Evolutionary conservation across 2,888 invertebrate genomes (phyloP), one percentile per base, ranked within the genome.

Genomic region (Caradrina clavipalpis): DNA sequence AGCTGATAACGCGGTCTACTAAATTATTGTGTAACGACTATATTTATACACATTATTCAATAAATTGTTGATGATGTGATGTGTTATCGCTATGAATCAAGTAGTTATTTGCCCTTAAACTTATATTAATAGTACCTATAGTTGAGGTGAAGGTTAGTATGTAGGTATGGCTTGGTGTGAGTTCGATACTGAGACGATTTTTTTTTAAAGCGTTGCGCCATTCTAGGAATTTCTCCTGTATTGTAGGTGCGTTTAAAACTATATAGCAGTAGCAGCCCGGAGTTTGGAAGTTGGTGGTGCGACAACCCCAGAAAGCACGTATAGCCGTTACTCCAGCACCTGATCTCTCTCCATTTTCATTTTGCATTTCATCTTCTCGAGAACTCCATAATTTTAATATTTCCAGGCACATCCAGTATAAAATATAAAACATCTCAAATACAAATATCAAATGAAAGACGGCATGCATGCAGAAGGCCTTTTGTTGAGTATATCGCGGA

Each of bases 401-500:
- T 53, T 7, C 22, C 51, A 65, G 75, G 11, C 82, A 67, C 73
- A 76, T 83, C 82, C 57, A 83, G 83, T 64, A 56, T 68, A 62
- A 62, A 81, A 72, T 76, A 51, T 58, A 65, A 45, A 35, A 56
- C 49, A 69, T 74, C 70, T 66, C 45, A 74, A 78, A 82, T 63
- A 76, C 66, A 80, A 83, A 82, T 84, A 82, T 76, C 73, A 78
- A 78, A 78, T 78, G 80, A 77, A 76, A 76, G 77, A 67, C 56
- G 63, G 72, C 67, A 69, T 69, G 76, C 78, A 78, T 78, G 76
- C 72, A 60, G 76, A 73, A 79, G 62, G 74, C 69, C 80, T 84
- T 74, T 82, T 80, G 84, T 84, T 79, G 69, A 71, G 78, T 82
- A 74, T 69, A 82, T 83, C 77, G 77, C 71, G 56, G 56, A 56